A percentile compares a stretch with the other conserved stretches of the same genome.
phyloP scores from a whole-genome alignment of 2,797 vertebrate genomes.

The Gobionotothen gibberifrons region DNA sequence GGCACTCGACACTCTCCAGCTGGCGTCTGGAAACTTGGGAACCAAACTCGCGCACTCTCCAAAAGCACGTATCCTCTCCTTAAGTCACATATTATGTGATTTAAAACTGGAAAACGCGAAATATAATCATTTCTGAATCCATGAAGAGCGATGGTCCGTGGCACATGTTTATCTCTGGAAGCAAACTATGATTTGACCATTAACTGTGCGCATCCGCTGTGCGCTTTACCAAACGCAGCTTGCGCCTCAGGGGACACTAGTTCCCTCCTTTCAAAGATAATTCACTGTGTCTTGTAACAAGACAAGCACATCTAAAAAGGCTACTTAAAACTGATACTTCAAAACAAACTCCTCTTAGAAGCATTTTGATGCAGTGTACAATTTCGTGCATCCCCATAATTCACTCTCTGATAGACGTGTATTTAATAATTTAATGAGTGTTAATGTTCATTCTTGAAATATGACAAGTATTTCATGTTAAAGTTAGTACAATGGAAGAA shows the following conservation, averaged over 20 bases:
- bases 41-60: slow-evolving; percentile 33
- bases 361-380: neutral
- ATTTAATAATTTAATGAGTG: neutral
- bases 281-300: slow-evolving; percentile 25
- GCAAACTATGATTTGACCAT: slow-evolving; percentile 43
- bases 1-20: slow-evolving; percentile 18
- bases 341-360: neutral
- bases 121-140: neutral
- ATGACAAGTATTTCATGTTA: neutral
- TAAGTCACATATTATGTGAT: neutral
- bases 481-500: neutral
- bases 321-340: neutral
- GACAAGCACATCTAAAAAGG: slow-evolving; percentile 10
- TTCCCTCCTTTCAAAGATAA: slow-evolving; percentile 60
- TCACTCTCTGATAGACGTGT: neutral
- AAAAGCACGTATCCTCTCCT: slow-evolving; percentile 5
- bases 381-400: neutral
- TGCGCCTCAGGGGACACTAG: slow-evolving; percentile 32
- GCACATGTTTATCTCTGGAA: slow-evolving; percentile 31
- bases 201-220: slow-evolving; percentile 32
- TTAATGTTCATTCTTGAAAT: neutral
- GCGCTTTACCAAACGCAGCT: slow-evolving; percentile 30
- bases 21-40: slow-evolving; percentile 43
- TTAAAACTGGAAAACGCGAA: neutral
- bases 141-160: neutral